phyloP scores from a whole-genome alignment of 2,797 vertebrate genomes.

The Chanos chanos region DNA sequence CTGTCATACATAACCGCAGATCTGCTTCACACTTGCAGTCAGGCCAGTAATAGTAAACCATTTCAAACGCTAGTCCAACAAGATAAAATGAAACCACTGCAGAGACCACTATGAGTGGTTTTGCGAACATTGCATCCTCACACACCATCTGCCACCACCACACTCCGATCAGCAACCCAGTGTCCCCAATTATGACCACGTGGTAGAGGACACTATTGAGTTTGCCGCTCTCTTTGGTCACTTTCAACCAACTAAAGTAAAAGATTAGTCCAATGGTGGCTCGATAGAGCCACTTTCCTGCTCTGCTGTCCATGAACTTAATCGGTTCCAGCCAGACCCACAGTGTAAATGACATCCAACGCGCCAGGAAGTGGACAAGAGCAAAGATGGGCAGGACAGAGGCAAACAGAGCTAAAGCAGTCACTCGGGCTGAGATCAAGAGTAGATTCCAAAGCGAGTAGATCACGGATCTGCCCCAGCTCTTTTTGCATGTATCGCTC shows the following conservation, averaged over 20 bases:
- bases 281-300: constrained; percentile 77
- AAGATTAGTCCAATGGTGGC: constrained; percentile 77
- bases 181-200: constrained; percentile 68
- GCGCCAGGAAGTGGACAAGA: constrained; percentile 70
- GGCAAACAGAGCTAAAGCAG: constrained; percentile 73
- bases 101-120: fast-evolving
- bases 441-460: constrained; percentile 87
- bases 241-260: constrained; percentile 89
- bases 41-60: constrained; percentile 69
- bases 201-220: constrained; percentile 71
- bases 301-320: constrained; percentile 67
- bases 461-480: constrained; percentile 42
- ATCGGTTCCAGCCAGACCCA: constrained; percentile 72
- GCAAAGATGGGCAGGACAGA: constrained; percentile 68
- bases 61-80: constrained; percentile 66
- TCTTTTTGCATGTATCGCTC: constrained; percentile 57
- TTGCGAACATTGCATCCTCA: neutral
- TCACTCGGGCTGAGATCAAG: constrained; percentile 75
- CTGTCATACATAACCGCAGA: no score
- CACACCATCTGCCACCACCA: constrained; percentile 58
- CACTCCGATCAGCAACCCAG: constrained; percentile 57
- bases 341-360: constrained; percentile 76
- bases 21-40: constrained; percentile 66
- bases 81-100: constrained; percentile 42
- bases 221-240: constrained; percentile 60